phyloP scores from a whole-genome alignment of 2,113 vertebrate genomes.

The Damaliscus lunatus region DNA sequence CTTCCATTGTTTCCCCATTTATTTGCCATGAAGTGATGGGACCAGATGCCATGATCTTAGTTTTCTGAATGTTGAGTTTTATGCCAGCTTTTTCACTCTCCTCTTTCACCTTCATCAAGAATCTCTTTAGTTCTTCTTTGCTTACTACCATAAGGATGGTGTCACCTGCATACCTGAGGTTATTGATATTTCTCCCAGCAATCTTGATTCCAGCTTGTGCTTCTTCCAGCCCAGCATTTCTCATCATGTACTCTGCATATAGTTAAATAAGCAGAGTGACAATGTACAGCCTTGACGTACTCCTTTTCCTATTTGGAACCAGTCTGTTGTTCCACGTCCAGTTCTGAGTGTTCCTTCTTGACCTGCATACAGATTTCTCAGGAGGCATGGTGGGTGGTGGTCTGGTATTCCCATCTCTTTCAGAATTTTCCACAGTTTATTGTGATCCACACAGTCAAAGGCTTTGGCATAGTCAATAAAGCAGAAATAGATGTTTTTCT shows the following conservation, averaged over 20 bases:
- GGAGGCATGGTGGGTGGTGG: neutral
- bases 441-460: neutral
- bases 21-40: neutral
- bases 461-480: neutral
- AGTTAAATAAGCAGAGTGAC: neutral
- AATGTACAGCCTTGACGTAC: neutral
- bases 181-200: neutral
- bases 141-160: neutral
- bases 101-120: neutral
- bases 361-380: too few relatives aligned
- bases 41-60: neutral
- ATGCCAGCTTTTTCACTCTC: neutral
- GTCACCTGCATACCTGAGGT: neutral
- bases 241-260: neutral
- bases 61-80: neutral
- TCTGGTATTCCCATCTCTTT: neutral
- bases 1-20: neutral
- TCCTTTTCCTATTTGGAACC: neutral
- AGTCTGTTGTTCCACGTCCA: neutral
- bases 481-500: neutral
- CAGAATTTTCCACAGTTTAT: neutral
- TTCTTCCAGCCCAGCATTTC: rapidly evolving
- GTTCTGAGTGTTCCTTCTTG: neutral
- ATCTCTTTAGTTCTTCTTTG: neutral
- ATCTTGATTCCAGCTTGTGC: neutral